Percentiles rank a stretch among this genome's conserved stretches.
Evolutionary conservation across 2,888 invertebrate species (phyloP).

Genomic region (Bibio marci): DNA sequence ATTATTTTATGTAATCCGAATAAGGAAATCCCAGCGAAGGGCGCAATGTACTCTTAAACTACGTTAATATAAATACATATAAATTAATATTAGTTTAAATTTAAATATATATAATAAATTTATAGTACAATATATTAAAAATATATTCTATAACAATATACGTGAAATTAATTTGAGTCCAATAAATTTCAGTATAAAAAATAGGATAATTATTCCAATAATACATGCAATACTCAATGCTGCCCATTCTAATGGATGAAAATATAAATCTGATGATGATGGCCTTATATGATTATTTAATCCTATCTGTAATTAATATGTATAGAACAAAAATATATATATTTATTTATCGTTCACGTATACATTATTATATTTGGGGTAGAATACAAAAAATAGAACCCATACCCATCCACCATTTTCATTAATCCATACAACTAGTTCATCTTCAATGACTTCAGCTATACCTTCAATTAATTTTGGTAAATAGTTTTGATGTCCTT

Average conservation of each 20-base stretch:
- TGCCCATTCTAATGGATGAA: slow-evolving; percentile 20
- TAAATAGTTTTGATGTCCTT: slow-evolving; percentile 62
- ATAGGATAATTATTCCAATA: slow-evolving; percentile 22
- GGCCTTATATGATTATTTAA: neutral
- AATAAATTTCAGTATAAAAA: slow-evolving; percentile 22
- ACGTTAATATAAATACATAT: no score
- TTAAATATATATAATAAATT: no score
- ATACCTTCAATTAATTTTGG: slow-evolving; percentile 61
- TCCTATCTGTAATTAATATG: neutral
- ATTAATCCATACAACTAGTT: slow-evolving; percentile 60
- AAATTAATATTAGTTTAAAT: no score
- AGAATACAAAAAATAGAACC: no score
- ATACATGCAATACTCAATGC: slow-evolving; percentile 22
- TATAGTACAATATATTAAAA: no score
- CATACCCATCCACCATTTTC: slow-evolving; percentile 78
- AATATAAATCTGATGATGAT: slow-evolving; percentile 1
- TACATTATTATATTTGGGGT: no score
- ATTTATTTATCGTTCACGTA: no score
- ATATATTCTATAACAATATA: neutral
- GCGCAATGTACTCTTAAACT: no score
- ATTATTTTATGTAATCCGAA: no score
- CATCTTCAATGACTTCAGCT: slow-evolving; percentile 51
- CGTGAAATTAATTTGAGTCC: slow-evolving; percentile 12
- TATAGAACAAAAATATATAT: neutral
- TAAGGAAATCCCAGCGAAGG: no score